Percentiles rank a stretch among this genome's conserved stretches.
phyloP scores from a whole-genome alignment of 92 coral and sea anemone species.

The Galaxea fascicularis region DNA sequence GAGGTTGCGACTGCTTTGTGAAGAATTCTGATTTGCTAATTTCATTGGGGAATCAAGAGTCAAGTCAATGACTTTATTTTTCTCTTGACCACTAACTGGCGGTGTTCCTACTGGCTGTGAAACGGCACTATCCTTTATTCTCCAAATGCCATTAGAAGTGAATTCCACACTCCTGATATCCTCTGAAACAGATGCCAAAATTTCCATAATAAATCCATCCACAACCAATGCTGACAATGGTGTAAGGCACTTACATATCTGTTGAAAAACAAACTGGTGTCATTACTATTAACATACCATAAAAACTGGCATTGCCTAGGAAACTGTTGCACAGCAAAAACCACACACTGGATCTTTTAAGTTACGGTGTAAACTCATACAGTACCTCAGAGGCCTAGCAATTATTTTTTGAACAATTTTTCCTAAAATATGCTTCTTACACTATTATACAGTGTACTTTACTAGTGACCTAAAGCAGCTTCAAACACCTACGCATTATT shows the following conservation, averaged over 20 bases:
- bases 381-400: too few relatives aligned
- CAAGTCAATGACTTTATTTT: conserved; percentile 30
- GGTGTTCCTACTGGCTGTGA: background rate
- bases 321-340: too few relatives aligned
- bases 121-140: conserved; percentile 4
- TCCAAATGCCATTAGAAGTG: conserved; percentile 24
- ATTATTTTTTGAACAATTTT: too few relatives aligned
- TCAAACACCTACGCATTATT: too few relatives aligned
- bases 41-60: conserved; percentile 38
- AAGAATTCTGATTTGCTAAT: background rate
- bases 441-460: too few relatives aligned
- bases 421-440: too few relatives aligned
- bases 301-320: too few relatives aligned
- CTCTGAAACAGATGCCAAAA: conserved; percentile 29
- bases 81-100: background rate
- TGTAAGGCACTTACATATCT: conserved; percentile 40
- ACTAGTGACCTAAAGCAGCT: too few relatives aligned
- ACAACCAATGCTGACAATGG: conserved; percentile 27
- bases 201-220: conserved; percentile 26
- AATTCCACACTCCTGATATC: conserved; percentile 39
- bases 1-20: background rate
- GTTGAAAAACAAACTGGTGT: background rate
- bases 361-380: too few relatives aligned
- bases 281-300: background rate
- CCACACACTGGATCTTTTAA: too few relatives aligned